phyloP scores from a whole-genome alignment of 2,113 vertebrate species.

The Natator depressus region DNA sequence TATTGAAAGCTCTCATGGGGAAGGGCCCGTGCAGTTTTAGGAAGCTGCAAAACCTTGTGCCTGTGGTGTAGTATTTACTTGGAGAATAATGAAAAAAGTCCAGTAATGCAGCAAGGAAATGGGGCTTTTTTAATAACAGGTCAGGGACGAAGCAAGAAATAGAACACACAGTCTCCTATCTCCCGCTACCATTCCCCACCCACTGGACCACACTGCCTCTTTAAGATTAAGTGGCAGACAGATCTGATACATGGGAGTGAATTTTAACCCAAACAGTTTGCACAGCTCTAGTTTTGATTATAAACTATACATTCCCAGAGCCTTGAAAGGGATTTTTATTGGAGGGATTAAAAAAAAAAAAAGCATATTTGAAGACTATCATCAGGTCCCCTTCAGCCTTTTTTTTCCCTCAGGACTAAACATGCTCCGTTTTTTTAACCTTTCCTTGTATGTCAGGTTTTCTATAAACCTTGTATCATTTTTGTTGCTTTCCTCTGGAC shows the following conservation, averaged over 20 bases:
- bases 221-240: neutral
- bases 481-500: neutral
- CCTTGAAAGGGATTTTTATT: neutral
- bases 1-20: neutral
- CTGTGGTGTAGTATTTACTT: conserved; percentile 21
- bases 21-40: neutral
- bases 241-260: rapidly evolving
- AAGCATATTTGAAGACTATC: neutral
- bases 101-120: neutral
- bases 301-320: neutral
- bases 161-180: neutral
- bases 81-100: neutral
- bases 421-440: neutral
- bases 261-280: neutral
- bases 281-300: neutral
- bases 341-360: neutral
- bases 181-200: too few species aligned
- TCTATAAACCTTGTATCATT: neutral
- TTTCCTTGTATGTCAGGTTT: neutral
- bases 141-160: rapidly evolving
- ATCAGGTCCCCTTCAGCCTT: neutral
- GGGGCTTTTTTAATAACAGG: neutral
- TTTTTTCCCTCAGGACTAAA: neutral
- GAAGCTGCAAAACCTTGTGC: neutral
- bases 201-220: neutral